Evolutionary conservation across 2,797 vertebrate species (phyloP), one percentile per base, ranked within the genome.

Genomic region (Neosilurus mollespiculum): DNA sequence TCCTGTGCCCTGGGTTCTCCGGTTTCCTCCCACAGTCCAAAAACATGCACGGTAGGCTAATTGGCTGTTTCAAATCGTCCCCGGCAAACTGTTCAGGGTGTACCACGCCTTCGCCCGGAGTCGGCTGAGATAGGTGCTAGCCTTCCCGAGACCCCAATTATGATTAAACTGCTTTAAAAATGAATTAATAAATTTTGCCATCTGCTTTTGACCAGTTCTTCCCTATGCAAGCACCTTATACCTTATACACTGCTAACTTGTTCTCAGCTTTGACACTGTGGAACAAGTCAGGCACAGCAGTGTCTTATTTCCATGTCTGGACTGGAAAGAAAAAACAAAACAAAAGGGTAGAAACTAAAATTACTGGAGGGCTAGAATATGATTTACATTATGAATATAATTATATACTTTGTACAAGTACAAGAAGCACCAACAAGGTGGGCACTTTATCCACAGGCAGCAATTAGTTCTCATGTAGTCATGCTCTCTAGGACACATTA

Each of bases 401-500:
- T 9, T 49, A n/a, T 51, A 78, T 64, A 64, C n/a, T 49, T 22
- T 64, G n/a, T 64, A 64, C 15, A 49, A 51, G 59, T 9, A 78
- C 59, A 78, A 24, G 10, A 59, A 58, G 59, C 12, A 51, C n/a
- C n/a, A 64, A 64, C 59, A 78, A 16, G 37, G 37, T 67, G 77
- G 64, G 30, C 53, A 80, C 70, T 84, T 85, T 67, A 80, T 51
- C 82, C 79, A 83, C n/a, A 15, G 56, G 56, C 73, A 81, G 86
- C 81, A 89, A 86, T 81, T 84, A 77, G 58, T 73, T 80, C 66
- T 80, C 81, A 82, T 78, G 81, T 80, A 56, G 67, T 84, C 80
- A 88, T 87, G 86, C 72, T 78, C 69, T 80, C 10, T 26, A 34
- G 75, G 43, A 76, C 87, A 86, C 80, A 90, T 92, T 90, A 91